Evolutionary conservation across 2,797 vertebrate species (phyloP), one percentile per base, ranked within the genome.

Genomic region (Molothrus aeneus): DNA sequence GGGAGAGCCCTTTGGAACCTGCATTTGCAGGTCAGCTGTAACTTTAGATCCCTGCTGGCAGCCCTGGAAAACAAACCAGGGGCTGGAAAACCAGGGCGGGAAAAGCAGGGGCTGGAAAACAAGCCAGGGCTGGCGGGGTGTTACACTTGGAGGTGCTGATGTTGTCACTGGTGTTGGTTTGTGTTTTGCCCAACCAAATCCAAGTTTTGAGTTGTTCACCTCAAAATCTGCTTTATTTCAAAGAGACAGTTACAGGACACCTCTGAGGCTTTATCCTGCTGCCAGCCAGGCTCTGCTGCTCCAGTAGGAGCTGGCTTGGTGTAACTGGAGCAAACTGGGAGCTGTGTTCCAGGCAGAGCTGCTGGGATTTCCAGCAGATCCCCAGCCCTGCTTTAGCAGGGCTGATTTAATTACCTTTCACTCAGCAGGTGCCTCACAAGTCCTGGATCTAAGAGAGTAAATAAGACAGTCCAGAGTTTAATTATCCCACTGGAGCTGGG

Each of bases 361-460:
- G 80, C 85, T 78, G 85, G 75, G 86, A 38, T 85, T 77, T 53
- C 72, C 82, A 69, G 82, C 82, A 45, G 53, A 54, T 92, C 80
- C 88, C 48, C 65, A 84, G 32, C 92, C 56, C 68, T 79, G 31
- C 95, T 93, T 81, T 32, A 81, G 75, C 60, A 50, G 88, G 22
- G 89, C 40, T 70, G 80, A 74, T 60, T 95, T 96, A 96, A 97
- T 97, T 96, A 91, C 93, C 92, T 92, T 70, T 83, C 75, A 54
- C 94, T 97, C 94, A 92, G 97, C 97, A 96, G 96, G 95, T 92
- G 90, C 93, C 94, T 97, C 73, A 31, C 92, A 78, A 84, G 77
- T 93, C 93, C 70, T 92, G 65, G 24, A 31, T 77, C 53, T 88
- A 4, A 77, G 69, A 66, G 75, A 84, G 66, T 69, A 48, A n/a